Evolutionary conservation across 53 echinoderm and acorn worm species (phyloP).

Genomic region (Henricia sp.): DNA sequence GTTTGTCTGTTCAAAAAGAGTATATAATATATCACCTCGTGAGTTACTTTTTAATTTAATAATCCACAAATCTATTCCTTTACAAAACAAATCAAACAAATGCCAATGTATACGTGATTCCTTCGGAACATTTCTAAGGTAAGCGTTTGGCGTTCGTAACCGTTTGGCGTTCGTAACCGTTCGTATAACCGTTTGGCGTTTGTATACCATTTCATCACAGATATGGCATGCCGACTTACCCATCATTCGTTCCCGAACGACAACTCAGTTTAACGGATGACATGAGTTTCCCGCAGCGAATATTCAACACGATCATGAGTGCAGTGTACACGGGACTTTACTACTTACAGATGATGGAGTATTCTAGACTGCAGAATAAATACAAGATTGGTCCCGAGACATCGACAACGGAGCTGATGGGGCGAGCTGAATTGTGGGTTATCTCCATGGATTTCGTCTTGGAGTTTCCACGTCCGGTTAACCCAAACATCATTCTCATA

Average conservation of each 20-base stretch:
- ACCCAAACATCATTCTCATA: constrained; percentile 4
- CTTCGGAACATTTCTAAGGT: too few relatives aligned
- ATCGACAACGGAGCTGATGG: not conserved
- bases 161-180: too few relatives aligned
- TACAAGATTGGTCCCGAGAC: not conserved
- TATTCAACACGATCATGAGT: not conserved
- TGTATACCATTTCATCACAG: not conserved
- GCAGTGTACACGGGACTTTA: not conserved
- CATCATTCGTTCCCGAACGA: constrained; percentile 11
- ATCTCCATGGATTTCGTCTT: not conserved
- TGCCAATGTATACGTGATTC: too few relatives aligned
- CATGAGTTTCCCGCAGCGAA: constrained; percentile 3
- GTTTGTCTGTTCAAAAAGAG: too few relatives aligned
- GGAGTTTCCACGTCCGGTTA: not conserved
- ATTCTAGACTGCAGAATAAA: not conserved
- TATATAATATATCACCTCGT: too few relatives aligned
- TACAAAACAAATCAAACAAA: too few relatives aligned
- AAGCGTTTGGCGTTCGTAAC: too few relatives aligned
- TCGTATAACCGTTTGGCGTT: too few relatives aligned
- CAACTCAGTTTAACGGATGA: not conserved
- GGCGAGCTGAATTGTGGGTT: not conserved
- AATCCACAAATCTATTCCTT: too few relatives aligned
- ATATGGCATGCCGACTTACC: not conserved
- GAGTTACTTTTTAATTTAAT: too few relatives aligned
- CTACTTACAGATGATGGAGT: not conserved